phyloP scores from a whole-genome alignment of 2,113 vertebrate species.

The Archilochus colubris region DNA sequence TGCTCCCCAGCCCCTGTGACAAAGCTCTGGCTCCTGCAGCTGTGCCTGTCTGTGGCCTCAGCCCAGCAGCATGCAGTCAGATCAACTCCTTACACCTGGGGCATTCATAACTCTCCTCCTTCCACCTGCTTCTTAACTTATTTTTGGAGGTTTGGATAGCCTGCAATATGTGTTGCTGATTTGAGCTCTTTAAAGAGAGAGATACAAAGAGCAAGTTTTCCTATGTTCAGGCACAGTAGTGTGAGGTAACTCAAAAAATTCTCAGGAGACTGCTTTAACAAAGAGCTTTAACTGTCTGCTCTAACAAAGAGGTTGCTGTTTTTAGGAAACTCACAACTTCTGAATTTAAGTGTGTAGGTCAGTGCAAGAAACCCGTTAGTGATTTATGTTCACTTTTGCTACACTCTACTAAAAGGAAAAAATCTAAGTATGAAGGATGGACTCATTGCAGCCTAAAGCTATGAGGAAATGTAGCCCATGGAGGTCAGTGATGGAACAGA shows the following conservation, averaged over 20 bases:
- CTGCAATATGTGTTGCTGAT: rapidly evolving
- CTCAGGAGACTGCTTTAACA: neutral
- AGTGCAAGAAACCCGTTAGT: neutral
- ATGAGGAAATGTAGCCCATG: neutral
- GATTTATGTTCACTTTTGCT: neutral
- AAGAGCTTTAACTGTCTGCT: neutral
- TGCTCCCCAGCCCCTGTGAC: neutral
- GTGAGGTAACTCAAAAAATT: neutral
- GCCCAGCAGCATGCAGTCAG: neutral
- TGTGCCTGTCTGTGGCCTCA: rapidly evolving
- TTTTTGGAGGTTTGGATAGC: neutral
- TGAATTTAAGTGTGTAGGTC: neutral
- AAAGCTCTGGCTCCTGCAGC: neutral
- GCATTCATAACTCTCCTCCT: too few relatives aligned
- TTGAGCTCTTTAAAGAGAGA: rapidly evolving
- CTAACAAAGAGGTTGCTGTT: neutral
- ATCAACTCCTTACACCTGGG: neutral
- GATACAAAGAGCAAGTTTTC: neutral
- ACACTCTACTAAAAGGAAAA: neutral
- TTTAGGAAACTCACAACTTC: neutral
- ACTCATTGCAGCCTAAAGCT: neutral
- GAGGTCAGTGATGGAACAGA: too few relatives aligned
- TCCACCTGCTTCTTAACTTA: too few relatives aligned
- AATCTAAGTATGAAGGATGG: neutral
- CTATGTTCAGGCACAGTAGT: too few relatives aligned